Conservation (phyloP, 2,797 vertebrate genomes). For the Aphelocoma californica region DNA sequence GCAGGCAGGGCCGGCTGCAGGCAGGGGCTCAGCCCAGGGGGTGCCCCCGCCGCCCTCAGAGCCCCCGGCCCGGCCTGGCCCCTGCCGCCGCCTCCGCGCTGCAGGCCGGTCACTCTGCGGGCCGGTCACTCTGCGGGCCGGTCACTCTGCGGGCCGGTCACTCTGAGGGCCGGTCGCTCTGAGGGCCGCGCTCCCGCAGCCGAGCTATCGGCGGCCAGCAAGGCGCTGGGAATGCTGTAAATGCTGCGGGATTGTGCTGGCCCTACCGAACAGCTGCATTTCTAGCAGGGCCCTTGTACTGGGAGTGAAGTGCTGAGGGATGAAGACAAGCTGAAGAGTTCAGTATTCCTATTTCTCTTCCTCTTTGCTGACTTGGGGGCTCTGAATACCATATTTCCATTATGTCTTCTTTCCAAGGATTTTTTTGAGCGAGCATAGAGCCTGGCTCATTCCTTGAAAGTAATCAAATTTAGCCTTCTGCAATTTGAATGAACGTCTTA, state of each 20-base stretch:
- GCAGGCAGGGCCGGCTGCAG: neutral
- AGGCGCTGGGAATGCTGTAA: neutral
- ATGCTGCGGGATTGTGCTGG: neutral
- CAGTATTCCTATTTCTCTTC: neutral
- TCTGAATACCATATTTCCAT: neutral
- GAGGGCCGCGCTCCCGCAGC: neutral
- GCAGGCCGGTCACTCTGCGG: neutral
- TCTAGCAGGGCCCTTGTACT: rapidly evolving
- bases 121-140: neutral
- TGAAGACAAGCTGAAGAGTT: neutral
- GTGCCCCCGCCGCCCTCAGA: neutral
- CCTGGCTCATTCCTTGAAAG: neutral
- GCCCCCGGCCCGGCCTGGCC: neutral
- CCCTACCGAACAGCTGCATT: neutral
- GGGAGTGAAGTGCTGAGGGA: neutral
- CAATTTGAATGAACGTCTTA: neutral
- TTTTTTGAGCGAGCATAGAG: neutral
- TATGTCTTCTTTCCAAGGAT: neutral
- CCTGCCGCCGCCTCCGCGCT: neutral
- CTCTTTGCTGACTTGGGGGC: neutral
- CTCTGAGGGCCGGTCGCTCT: neutral
- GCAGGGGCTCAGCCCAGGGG: neutral
- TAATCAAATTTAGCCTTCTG: neutral
- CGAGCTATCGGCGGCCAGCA: neutral
- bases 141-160: neutral